phyloP scores from a whole-genome alignment of 2,797 vertebrate species.

The Leptodactylus fallax region DNA sequence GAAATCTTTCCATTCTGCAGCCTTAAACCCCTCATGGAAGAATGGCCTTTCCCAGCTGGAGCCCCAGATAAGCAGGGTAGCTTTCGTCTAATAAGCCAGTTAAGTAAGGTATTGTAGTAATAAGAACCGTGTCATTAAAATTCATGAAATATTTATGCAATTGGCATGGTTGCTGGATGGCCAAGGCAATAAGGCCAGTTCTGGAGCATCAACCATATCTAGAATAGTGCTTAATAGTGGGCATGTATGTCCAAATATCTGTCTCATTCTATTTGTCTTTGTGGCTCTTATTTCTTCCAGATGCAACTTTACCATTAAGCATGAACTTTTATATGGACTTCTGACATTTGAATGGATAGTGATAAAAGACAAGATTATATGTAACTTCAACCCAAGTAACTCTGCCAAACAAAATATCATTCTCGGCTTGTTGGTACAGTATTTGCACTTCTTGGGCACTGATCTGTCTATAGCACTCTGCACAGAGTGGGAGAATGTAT shows the following conservation, averaged over 20 bases:
- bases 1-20: too few species aligned
- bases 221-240: not conserved
- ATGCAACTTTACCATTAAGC: not conserved
- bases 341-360: not conserved
- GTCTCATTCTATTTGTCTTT: not conserved
- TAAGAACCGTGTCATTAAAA: not conserved
- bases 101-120: not conserved
- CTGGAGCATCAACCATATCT: not conserved
- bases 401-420: constrained; percentile 23
- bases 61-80: not conserved
- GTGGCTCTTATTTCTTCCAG: not conserved
- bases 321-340: not conserved
- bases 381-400: not conserved
- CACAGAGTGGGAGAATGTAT: not conserved
- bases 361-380: constrained; percentile 41
- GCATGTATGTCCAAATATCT: not conserved
- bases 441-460: not conserved
- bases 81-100: not conserved
- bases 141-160: not conserved
- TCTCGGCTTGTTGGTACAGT: constrained; percentile 25
- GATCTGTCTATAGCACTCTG: not conserved
- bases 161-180: not conserved
- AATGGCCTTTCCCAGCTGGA: too few species aligned
- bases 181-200: not conserved
- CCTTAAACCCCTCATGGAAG: too few species aligned